phyloP scores from a whole-genome alignment of 2,113 vertebrate genomes.

The Carassius carassius region DNA sequence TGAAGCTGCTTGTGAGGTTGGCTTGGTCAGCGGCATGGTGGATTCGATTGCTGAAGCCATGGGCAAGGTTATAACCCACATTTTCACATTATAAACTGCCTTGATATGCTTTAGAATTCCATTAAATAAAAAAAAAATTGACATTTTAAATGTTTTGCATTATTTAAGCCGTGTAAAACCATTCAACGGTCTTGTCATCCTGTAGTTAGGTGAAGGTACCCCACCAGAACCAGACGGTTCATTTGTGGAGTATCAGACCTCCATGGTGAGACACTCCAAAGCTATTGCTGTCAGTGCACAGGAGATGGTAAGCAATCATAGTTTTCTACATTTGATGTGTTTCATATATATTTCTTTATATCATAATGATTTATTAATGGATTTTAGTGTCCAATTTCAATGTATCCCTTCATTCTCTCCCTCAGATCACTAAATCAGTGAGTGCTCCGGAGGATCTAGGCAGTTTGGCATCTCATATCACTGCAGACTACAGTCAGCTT shows the following conservation, averaged over 20 bases:
- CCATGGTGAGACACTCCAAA: conserved; percentile 95
- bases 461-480: conserved; percentile 94
- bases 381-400: neutral
- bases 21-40: conserved; percentile 95
- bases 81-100: neutral
- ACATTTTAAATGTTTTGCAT: neutral
- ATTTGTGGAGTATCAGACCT: conserved; percentile 97
- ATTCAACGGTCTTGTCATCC: neutral
- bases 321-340: neutral
- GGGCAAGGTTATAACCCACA: conserved; percentile 81
- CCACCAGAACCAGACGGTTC: conserved; percentile 90
- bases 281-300: conserved; percentile 93
- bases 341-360: neutral
- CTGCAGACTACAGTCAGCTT: conserved; percentile 92
- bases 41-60: conserved; percentile 92
- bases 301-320: conserved; percentile 85
- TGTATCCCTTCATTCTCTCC: neutral
- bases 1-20: conserved; percentile 93
- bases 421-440: conserved; percentile 96
- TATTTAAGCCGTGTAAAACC: neutral
- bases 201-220: conserved; percentile 90
- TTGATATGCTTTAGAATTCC: no score
- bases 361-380: neutral
- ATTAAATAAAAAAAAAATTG: neutral
- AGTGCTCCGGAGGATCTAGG: conserved; percentile 95